Percentiles rank a stretch among this genome's conserved stretches.
Evolutionary conservation across 2,888 invertebrate species (phyloP).

Genomic region (Tipula vernalis): DNA sequence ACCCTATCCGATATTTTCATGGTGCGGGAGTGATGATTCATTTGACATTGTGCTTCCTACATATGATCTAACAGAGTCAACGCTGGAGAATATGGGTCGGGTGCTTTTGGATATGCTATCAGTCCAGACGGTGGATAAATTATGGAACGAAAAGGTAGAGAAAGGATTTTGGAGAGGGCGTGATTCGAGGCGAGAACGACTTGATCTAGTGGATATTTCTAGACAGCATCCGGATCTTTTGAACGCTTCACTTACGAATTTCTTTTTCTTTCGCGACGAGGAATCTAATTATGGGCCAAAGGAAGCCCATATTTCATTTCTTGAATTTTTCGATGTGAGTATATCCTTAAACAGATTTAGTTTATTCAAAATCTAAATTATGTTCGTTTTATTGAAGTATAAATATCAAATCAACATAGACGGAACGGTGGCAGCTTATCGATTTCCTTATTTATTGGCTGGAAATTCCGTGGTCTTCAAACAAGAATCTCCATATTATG

Average conservation of each 20-base stretch:
- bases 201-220: conserved; percentile 69
- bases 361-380: not conserved
- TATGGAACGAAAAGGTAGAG: conserved; percentile 62
- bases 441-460: conserved; percentile 80
- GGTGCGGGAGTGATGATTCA: conserved; percentile 84
- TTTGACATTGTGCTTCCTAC: conserved; percentile 89
- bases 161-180: conserved; percentile 86
- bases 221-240: conserved; percentile 62
- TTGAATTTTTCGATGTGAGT: conserved; percentile 85
- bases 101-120: conserved; percentile 83
- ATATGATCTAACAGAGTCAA: conserved; percentile 87
- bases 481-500: conserved; percentile 87
- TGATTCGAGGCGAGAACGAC: conserved; percentile 74
- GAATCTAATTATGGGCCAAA: conserved; percentile 77
- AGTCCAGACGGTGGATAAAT: conserved; percentile 60
- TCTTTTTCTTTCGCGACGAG: conserved; percentile 87
- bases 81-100: conserved; percentile 86
- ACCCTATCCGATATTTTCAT: conserved; percentile 77
- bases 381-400: conserved; percentile 49
- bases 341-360: not conserved
- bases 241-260: conserved; percentile 87
- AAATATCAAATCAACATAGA: conserved; percentile 92
- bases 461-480: conserved; percentile 84
- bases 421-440: conserved; percentile 93
- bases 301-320: conserved; percentile 73